Conservation (phyloP, 2,888 invertebrate species). For the Chrysina gloriosa region DNA sequence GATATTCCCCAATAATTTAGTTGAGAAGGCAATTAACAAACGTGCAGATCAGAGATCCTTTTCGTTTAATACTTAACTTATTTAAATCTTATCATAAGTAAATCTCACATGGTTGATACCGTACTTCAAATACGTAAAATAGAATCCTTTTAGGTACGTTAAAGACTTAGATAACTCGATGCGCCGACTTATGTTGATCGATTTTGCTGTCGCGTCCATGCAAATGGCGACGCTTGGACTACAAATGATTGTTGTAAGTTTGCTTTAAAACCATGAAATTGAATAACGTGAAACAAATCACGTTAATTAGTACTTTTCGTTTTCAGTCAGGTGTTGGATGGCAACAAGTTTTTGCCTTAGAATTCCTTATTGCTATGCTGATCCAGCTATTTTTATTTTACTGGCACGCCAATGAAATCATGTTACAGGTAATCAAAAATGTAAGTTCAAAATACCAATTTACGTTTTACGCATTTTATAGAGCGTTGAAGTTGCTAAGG, state of each 20-base stretch:
- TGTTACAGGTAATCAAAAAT: slow-evolving; percentile 48
- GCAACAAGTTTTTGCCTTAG: slow-evolving; percentile 41
- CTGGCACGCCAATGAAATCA: slow-evolving; percentile 56
- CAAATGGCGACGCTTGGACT: slow-evolving; percentile 52
- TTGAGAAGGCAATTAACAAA: no score
- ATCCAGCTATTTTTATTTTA: slow-evolving; percentile 53
- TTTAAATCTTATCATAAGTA: no score
- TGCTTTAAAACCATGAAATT: not conserved
- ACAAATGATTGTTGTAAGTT: slow-evolving; percentile 50
- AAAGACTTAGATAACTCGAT: slow-evolving; percentile 49
- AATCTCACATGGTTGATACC: no score
- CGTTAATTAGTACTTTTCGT: not conserved
- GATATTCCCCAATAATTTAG: no score
- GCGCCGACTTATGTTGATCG: slow-evolving; percentile 52
- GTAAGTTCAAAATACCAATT: not conserved
- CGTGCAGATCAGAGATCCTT: no score
- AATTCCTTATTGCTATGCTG: slow-evolving; percentile 47
- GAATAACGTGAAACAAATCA: not conserved
- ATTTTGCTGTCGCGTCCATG: slow-evolving; percentile 52
- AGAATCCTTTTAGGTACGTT: slow-evolving; percentile 48
- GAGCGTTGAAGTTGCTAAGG: slow-evolving; percentile 46
- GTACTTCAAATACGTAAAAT: no score
- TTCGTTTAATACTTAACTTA: not conserved
- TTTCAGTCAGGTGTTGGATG: slow-evolving; percentile 40
- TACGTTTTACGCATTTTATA: slow-evolving; percentile 41